These are phyloP conservation scores for Sebastes iracundus DNA, from an alignment of 2,797 vertebrate genomes.

Conservation along the genomic window DNA sequence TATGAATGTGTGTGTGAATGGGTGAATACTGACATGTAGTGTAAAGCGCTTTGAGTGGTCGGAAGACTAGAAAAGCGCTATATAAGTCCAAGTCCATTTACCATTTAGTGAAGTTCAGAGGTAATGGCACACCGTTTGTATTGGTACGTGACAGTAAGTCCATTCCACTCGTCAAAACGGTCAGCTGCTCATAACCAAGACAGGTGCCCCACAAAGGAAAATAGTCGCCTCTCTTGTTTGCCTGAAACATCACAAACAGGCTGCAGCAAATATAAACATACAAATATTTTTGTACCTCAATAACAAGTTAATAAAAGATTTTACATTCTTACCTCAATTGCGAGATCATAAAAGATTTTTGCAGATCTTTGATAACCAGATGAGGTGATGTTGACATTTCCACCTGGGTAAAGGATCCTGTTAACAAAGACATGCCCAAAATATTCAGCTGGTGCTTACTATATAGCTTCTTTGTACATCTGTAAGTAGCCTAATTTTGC, in stretches of 20 bases:
- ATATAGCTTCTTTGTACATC: not conserved
- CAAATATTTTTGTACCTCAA: too few relatives aligned
- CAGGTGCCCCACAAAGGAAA: slow-evolving; percentile 98
- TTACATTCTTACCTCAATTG: slow-evolving; percentile 85
- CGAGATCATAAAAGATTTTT: slow-evolving; percentile 87
- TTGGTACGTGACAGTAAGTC: slow-evolving; percentile 80
- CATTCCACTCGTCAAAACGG: slow-evolving; percentile 83
- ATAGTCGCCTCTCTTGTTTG: slow-evolving; percentile 87
- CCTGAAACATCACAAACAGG: slow-evolving; percentile 66
- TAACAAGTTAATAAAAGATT: too few relatives aligned
- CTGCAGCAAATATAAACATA: too few relatives aligned
- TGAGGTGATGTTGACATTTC: slow-evolving; percentile 78
- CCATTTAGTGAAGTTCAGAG: slow-evolving; percentile 85
- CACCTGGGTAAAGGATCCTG: slow-evolving; percentile 93
- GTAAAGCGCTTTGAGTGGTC: too few relatives aligned
- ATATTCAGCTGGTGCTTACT: not conserved
- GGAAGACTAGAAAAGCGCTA: too few relatives aligned
- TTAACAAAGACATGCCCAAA: not conserved
- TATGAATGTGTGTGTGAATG: too few relatives aligned
- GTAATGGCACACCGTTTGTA: slow-evolving; percentile 79
- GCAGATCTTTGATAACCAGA: slow-evolving; percentile 88
- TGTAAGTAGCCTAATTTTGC: not conserved
- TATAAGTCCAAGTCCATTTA: too few relatives aligned
- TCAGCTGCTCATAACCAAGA: slow-evolving; percentile 90
- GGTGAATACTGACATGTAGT: too few relatives aligned